A percentile compares a stretch with the other conserved stretches of the same genome.
Conservation (phyloP, 1,140 invertebrate genomes). For the Panagrolaimus sp. region DNA sequence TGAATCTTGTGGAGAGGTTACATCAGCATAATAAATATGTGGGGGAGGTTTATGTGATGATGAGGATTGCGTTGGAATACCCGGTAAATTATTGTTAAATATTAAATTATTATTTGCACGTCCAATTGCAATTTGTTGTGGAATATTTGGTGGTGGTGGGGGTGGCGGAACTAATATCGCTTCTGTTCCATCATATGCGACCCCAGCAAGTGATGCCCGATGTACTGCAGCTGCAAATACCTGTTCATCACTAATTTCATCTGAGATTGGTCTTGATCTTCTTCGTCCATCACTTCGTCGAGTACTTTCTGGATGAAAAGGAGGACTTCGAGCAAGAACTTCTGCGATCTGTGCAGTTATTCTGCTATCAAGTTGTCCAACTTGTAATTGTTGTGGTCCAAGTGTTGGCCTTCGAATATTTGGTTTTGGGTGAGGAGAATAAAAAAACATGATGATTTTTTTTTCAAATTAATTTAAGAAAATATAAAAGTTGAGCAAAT, state of each 20-base stretch:
- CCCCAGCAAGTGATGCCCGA: slow-evolving; percentile 1
- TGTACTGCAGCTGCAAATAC: not conserved
- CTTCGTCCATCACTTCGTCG: slow-evolving; percentile 14
- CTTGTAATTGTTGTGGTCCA: slow-evolving; percentile 33
- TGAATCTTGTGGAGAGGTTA: slow-evolving; percentile 25
- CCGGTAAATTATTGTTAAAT: slow-evolving; percentile 27
- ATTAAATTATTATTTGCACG: slow-evolving; percentile 18
- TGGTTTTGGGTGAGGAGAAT: slow-evolving; percentile 37
- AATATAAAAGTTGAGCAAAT: slow-evolving; percentile 10
- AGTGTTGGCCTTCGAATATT: slow-evolving; percentile 34
- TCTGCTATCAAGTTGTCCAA: slow-evolving; percentile 28
- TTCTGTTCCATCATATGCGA: slow-evolving; percentile 1
- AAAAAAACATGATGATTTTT: slow-evolving; percentile 45
- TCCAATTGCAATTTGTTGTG: slow-evolving; percentile 14
- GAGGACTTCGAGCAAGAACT: slow-evolving; percentile 14
- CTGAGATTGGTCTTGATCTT: slow-evolving; percentile 22
- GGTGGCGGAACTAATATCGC: slow-evolving; percentile 12
- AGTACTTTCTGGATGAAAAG: slow-evolving; percentile 23
- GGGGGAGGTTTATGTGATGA: slow-evolving; percentile 23
- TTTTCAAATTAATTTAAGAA: slow-evolving; percentile 9
- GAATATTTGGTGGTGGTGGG: not conserved
- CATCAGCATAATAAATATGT: slow-evolving; percentile 23
- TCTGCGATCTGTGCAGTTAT: slow-evolving; percentile 37
- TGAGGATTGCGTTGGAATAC: slow-evolving; percentile 19
- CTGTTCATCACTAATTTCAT: slow-evolving; percentile 24